phyloP scores from a whole-genome alignment of 2,888 invertebrate genomes.

The Eupithecia tripunctaria region DNA sequence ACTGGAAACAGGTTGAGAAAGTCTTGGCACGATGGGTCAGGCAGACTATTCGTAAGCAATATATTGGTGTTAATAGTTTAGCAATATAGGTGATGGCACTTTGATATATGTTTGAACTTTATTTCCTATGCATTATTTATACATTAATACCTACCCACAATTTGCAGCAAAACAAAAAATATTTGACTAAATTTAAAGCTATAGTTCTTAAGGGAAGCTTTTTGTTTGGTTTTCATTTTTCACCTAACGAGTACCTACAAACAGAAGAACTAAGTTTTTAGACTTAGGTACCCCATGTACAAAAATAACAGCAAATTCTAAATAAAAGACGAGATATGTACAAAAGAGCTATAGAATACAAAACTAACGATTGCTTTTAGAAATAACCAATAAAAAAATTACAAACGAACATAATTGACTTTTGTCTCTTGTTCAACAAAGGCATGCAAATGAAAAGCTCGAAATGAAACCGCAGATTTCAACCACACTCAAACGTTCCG shows the following conservation, averaged over 20 bases:
- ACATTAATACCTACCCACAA: neutral
- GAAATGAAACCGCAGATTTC: slow-evolving; percentile 15
- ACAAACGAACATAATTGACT: neutral
- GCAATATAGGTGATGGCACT: slow-evolving; percentile 60
- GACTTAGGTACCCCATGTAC: neutral
- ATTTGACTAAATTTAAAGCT: neutral
- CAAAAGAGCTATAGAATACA: neutral
- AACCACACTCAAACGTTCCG: slow-evolving; percentile 26
- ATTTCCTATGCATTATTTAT: neutral
- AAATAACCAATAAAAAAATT: neutral
- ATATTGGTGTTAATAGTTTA: slow-evolving; percentile 71
- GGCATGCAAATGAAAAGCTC: neutral
- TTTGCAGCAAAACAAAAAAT: too few species aligned
- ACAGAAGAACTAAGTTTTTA: neutral
- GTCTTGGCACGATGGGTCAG: slow-evolving; percentile 60
- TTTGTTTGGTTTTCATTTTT: neutral
- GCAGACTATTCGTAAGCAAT: slow-evolving; percentile 51
- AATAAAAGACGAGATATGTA: neutral
- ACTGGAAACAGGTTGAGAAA: slow-evolving; percentile 57
- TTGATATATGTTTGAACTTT: slow-evolving; percentile 43
- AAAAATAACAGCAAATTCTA: neutral
- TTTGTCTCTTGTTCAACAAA: neutral
- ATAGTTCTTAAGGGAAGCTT: neutral
- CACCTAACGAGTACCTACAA: neutral
- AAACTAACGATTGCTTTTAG: neutral